Evolutionary conservation across 2,888 invertebrate species (phyloP).

Genomic region (Nephrotoma guestfalica): DNA sequence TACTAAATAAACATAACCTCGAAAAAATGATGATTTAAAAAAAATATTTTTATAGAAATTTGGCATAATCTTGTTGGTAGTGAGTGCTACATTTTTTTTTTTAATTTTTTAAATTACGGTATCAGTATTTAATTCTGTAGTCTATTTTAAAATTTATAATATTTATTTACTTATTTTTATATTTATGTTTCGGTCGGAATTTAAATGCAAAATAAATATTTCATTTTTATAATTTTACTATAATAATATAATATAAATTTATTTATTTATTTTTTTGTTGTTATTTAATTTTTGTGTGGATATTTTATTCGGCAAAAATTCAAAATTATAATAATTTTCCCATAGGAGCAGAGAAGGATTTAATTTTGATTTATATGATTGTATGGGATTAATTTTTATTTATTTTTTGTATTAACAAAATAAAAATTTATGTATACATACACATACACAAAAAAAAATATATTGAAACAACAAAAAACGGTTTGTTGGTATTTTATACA

Average conservation of each 20-base stretch:
- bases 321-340: neutral
- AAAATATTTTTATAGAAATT: no score
- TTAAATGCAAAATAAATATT: neutral
- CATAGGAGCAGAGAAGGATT: constrained; percentile 1
- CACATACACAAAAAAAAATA: neutral
- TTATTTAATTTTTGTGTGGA: neutral
- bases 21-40: neutral
- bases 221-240: neutral
- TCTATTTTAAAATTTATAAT: neutral
- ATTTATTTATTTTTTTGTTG: neutral
- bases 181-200: neutral
- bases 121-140: neutral
- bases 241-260: neutral
- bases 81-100: neutral
- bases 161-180: neutral
- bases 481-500: neutral
- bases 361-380: constrained; percentile 5
- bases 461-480: neutral
- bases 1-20: neutral
- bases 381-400: constrained; percentile 3
- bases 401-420: neutral
- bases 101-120: neutral
- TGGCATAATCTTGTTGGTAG: neutral
- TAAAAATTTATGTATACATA: neutral
- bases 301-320: neutral